Conservation (phyloP, 2,888 invertebrate species). For the Homarus gammarus region DNA sequence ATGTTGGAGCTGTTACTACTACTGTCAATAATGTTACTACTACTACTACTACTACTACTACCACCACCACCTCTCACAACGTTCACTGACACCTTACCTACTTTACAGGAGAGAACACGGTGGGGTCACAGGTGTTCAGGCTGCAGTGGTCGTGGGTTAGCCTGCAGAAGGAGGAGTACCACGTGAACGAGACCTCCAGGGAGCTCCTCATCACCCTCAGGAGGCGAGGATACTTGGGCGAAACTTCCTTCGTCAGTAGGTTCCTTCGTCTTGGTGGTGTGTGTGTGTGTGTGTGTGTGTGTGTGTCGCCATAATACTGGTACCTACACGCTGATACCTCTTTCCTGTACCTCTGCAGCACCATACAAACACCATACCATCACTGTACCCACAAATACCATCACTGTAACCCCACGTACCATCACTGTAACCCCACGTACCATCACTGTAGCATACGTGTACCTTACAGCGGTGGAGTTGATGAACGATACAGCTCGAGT, state of each 20-base stretch:
- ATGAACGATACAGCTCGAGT: conserved; percentile 78
- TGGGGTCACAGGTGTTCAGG: conserved; percentile 78
- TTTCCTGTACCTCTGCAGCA: background rate
- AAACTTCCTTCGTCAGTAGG: conserved; percentile 79
- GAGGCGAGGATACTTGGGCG: conserved; percentile 79
- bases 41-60: no score
- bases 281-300: background rate
- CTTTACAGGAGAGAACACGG: conserved; percentile 78
- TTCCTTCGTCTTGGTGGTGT: background rate
- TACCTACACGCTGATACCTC: background rate
- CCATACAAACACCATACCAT: background rate
- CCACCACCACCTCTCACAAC: no score
- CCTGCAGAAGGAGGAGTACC: conserved; percentile 77
- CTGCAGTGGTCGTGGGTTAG: conserved; percentile 80
- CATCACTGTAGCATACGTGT: no score
- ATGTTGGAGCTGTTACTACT: no score
- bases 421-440: no score
- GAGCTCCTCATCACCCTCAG: conserved; percentile 78
- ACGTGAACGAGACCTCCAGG: conserved; percentile 78
- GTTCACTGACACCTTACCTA: background rate
- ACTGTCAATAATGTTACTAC: no score
- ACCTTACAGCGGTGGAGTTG: conserved; percentile 78
- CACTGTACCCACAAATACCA: no score
- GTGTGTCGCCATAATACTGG: background rate
- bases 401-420: no score